A percentile compares a stretch with the other conserved stretches of the same genome.
Conservation (phyloP, 2,888 invertebrate species). For the Aspidiotus rigidus region DNA sequence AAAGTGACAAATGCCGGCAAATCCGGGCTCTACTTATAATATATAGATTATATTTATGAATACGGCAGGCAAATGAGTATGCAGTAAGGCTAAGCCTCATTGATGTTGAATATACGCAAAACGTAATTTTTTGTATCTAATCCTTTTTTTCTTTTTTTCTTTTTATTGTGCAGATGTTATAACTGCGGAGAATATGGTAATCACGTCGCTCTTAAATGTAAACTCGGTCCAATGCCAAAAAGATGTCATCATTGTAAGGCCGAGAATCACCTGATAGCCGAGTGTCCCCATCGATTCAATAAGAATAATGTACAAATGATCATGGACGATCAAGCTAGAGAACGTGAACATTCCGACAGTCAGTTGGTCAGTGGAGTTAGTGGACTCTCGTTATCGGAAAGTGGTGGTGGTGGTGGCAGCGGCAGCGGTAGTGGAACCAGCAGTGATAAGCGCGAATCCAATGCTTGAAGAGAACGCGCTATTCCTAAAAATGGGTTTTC, state of each 20-base stretch:
- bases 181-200: conserved; percentile 89
- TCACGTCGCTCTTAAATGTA: conserved; percentile 84
- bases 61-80: no score
- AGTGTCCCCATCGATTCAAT: conserved; percentile 55
- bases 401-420: background rate
- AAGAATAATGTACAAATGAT: conserved; percentile 26
- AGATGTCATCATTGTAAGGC: conserved; percentile 83
- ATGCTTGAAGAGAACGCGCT: conserved; percentile 17
- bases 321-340: conserved; percentile 13
- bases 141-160: conserved; percentile 28
- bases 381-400: conserved; percentile 22
- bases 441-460: conserved; percentile 21
- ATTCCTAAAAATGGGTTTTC: conserved; percentile 10
- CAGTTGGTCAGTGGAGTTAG: conserved; percentile 16
- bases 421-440: no score
- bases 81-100: no score
- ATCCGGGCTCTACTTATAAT: background rate
- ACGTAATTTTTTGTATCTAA: background rate
- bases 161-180: conserved; percentile 59
- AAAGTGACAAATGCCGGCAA: no score
- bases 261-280: conserved; percentile 78
- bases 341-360: conserved; percentile 23
- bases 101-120: background rate
- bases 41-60: no score
- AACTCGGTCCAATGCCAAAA: conserved; percentile 79